Conservation (phyloP, 2,888 invertebrate species). For the Ormia ochracea region DNA sequence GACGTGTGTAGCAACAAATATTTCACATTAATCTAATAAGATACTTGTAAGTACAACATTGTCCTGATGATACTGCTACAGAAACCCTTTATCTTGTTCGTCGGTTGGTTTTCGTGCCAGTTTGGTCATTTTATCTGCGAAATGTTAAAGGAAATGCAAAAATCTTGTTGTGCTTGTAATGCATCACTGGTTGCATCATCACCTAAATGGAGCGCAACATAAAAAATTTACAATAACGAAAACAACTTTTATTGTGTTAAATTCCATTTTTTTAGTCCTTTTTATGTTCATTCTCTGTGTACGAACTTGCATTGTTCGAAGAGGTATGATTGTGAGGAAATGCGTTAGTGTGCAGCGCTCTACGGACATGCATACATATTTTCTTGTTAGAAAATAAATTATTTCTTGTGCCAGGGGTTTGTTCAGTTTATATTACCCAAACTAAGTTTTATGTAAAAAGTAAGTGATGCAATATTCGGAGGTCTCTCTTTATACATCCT, state of each 20-base stretch:
- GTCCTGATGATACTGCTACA: conserved; percentile 19
- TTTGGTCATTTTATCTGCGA: conserved; percentile 40
- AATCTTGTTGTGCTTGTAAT: conserved; percentile 59
- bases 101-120: not conserved
- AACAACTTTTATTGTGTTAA: conserved; percentile 53
- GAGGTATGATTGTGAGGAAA: not conserved
- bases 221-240: conserved; percentile 33
- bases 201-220: conserved; percentile 58
- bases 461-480: not conserved
- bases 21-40: conserved; percentile 45
- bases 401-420: conserved; percentile 43
- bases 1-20: not conserved
- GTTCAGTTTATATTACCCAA: conserved; percentile 8
- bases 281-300: not conserved
- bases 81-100: not conserved
- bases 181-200: conserved; percentile 58
- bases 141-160: conserved; percentile 59
- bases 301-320: not conserved
- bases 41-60: conserved; percentile 36
- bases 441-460: not conserved
- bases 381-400: conserved; percentile 53
- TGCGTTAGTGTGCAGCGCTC: not conserved
- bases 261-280: conserved; percentile 21
- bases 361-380: not conserved
- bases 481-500: not conserved